These are phyloP conservation scores for Synergus gifuensis DNA, from an alignment of 2,888 invertebrate genomes.

Conservation along the genomic window DNA sequence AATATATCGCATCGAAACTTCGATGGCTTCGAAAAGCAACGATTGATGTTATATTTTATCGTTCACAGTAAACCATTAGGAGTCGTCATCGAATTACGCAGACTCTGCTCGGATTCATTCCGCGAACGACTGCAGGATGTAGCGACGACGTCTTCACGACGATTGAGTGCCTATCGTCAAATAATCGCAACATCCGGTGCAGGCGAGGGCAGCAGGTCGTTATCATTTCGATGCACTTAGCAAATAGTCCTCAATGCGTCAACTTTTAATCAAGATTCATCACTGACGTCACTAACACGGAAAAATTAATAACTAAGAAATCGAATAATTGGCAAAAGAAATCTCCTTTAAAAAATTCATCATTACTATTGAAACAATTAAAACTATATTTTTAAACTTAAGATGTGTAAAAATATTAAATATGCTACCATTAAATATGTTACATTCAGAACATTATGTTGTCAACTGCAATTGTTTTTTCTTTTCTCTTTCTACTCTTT, in stretches of 20 bases:
- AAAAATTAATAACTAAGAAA: neutral
- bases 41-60: conserved; percentile 38
- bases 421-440: no score
- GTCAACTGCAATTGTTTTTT: no score
- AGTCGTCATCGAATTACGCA: conserved; percentile 32
- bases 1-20: conserved; percentile 20
- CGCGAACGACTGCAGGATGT: conserved; percentile 34
- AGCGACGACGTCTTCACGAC: conserved; percentile 64
- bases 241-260: conserved; percentile 58
- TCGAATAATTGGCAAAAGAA: no score
- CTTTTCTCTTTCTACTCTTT: no score
- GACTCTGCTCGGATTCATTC: conserved; percentile 18
- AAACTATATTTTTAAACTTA: no score
- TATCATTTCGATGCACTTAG: conserved; percentile 48
- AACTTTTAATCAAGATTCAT: conserved; percentile 59
- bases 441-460: no score
- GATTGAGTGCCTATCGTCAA: conserved; percentile 70
- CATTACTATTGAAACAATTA: no score
- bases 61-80: conserved; percentile 24
- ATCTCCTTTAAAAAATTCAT: no score
- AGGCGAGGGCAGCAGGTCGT: conserved; percentile 51
- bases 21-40: conserved; percentile 9
- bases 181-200: conserved; percentile 74
- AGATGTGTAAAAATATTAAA: no score
- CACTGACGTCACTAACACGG: neutral